Conservation (phyloP, 2,888 invertebrate genomes). For the Cryptocephalus moraei region DNA sequence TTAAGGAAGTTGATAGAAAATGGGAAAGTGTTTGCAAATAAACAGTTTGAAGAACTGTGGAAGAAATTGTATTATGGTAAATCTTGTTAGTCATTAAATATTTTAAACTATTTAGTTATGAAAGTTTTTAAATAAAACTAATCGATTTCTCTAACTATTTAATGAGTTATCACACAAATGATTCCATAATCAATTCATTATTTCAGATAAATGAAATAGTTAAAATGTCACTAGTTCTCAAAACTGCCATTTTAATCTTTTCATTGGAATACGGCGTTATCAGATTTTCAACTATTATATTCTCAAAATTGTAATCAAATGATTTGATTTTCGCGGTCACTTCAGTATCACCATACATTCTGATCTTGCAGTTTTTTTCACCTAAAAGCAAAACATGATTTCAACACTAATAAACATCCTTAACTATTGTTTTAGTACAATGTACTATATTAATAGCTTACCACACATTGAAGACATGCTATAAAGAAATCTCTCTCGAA, state of each 20-base stretch:
- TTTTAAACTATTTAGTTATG: too few species aligned
- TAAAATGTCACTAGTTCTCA: slow-evolving; percentile 29
- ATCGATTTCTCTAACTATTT: too few species aligned
- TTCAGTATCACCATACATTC: slow-evolving; percentile 28
- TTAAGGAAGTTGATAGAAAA: slow-evolving; percentile 27
- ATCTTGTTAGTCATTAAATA: too few species aligned
- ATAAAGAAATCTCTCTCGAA: slow-evolving; percentile 29
- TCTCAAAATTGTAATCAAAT: slow-evolving; percentile 28
- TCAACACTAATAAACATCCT: neutral
- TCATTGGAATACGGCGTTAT: slow-evolving; percentile 21
- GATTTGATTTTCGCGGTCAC: slow-evolving; percentile 27
- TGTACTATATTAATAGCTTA: slow-evolving; percentile 12
- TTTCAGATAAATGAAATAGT: slow-evolving; percentile 12
- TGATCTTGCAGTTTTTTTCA: slow-evolving; percentile 21
- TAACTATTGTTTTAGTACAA: neutral
- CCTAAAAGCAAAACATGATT: slow-evolving; percentile 15
- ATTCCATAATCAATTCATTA: neutral
- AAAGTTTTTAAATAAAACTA: too few species aligned
- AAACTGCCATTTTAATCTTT: slow-evolving; percentile 22
- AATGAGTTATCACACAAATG: too few species aligned
- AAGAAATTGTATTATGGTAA: neutral
- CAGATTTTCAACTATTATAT: slow-evolving; percentile 30
- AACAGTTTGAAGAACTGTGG: neutral
- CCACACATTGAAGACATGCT: slow-evolving; percentile 28
- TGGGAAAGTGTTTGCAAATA: neutral